Conservation (phyloP, 2,888 invertebrate genomes). For the Rhorus exstirpatorius region DNA sequence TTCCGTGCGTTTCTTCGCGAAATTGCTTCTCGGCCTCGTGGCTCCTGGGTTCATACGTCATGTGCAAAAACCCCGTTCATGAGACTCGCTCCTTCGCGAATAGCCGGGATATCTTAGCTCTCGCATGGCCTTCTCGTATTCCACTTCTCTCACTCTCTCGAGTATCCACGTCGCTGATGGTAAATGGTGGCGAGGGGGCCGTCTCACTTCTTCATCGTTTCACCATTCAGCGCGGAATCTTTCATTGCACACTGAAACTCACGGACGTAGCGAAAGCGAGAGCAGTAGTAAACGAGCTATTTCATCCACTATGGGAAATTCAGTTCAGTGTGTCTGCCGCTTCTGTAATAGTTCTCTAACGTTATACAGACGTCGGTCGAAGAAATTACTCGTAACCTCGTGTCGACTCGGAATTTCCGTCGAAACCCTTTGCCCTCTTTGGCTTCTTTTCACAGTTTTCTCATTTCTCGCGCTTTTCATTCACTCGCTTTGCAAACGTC, state of each 20-base stretch:
- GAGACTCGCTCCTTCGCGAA: constrained; percentile 39
- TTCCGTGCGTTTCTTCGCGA: constrained; percentile 58
- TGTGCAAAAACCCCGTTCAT: constrained; percentile 42
- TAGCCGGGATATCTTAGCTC: constrained; percentile 46
- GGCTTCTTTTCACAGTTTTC: constrained; percentile 19
- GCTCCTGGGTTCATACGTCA: constrained; percentile 62
- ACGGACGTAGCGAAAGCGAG: constrained; percentile 24
- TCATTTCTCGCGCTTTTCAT: constrained; percentile 46
- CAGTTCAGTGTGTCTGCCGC: constrained; percentile 25
- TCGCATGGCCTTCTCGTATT: constrained; percentile 46
- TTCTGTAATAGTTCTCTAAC: constrained; percentile 33
- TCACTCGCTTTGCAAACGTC: constrained; percentile 36
- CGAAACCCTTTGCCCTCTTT: constrained; percentile 77
- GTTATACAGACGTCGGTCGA: constrained; percentile 61
- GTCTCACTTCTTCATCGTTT: constrained; percentile 52
- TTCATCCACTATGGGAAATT: constrained; percentile 46
- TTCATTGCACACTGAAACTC: constrained; percentile 77
- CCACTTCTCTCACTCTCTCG: constrained; percentile 40
- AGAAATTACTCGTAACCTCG: constrained; percentile 76
- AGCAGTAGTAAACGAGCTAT: constrained; percentile 47
- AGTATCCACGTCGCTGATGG: constrained; percentile 33
- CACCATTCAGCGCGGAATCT: constrained; percentile 74
- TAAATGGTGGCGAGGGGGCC: constrained; percentile 50
- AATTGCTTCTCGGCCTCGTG: constrained; percentile 59
- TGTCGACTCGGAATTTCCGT: constrained; percentile 79